phyloP scores from a whole-genome alignment of 2,797 vertebrate genomes.

The Catharus ustulatus region DNA sequence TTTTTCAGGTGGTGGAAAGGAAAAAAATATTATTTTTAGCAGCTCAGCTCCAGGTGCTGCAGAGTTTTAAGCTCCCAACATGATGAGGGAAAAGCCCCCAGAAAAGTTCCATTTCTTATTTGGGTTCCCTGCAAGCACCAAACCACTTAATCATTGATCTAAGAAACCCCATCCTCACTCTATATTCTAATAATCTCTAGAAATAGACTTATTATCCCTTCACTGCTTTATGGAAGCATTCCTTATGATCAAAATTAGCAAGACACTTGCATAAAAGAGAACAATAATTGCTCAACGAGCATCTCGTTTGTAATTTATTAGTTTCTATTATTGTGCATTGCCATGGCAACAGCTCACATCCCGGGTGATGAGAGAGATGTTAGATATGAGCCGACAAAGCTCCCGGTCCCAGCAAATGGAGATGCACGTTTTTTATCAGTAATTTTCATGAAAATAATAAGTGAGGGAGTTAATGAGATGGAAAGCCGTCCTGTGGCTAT shows the following conservation, averaged over 20 bases:
- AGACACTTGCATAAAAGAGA: conserved; percentile 86
- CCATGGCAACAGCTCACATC: conserved; percentile 79
- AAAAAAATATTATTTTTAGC: not conserved
- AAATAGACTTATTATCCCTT: conserved; percentile 81
- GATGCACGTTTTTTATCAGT: conserved; percentile 86
- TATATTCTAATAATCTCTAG: conserved; percentile 78
- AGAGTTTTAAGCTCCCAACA: not conserved
- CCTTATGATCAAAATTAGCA: conserved; percentile 87
- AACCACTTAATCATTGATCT: conserved; percentile 77
- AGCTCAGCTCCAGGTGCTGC: not conserved
- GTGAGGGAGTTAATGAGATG: conserved; percentile 88
- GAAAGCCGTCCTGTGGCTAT: conserved; percentile 85
- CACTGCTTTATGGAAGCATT: conserved; percentile 80
- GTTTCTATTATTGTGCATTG: conserved; percentile 84
- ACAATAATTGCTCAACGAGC: conserved; percentile 87
- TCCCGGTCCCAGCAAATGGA: conserved; percentile 81
- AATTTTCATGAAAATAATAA: conserved; percentile 89
- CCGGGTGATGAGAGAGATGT: conserved; percentile 83
- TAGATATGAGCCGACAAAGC: conserved; percentile 81
- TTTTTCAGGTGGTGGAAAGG: not conserved
- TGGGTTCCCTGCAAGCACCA: conserved; percentile 68
- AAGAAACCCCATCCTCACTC: conserved; percentile 51
- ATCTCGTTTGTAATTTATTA: conserved; percentile 87
- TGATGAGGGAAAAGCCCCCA: not conserved
- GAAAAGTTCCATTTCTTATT: conserved; percentile 72